These are phyloP conservation scores for Atta colombica DNA, from an alignment of 1,140 invertebrate species.

Conservation along the genomic window DNA sequence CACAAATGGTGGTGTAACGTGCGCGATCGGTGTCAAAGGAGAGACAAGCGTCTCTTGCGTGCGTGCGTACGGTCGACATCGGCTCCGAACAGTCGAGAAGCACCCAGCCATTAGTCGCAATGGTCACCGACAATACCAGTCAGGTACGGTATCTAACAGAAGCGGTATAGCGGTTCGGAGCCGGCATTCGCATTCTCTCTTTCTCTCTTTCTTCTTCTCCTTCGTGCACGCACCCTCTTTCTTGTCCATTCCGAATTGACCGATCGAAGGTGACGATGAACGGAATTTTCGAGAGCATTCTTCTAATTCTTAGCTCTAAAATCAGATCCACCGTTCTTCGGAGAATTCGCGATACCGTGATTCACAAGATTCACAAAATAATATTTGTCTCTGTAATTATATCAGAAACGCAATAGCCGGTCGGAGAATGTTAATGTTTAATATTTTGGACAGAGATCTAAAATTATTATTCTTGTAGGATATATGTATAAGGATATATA, in stretches of 20 bases:
- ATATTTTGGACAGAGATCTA: neutral
- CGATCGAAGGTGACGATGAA: constrained; percentile 56
- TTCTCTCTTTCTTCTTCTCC: neutral
- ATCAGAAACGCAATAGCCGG: neutral
- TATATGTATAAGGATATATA: neutral
- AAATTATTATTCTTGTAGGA: neutral
- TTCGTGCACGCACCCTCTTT: constrained; percentile 11
- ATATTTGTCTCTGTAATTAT: neutral
- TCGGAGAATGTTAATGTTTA: neutral
- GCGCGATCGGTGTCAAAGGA: constrained; percentile 34
- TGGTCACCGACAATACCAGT: constrained; percentile 83
- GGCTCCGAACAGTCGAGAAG: constrained; percentile 22
- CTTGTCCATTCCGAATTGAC: neutral
- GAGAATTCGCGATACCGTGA: neutral
- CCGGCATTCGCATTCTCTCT: constrained; percentile 50
- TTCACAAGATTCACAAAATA: neutral
- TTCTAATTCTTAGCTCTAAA: neutral
- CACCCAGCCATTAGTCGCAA: constrained; percentile 66
- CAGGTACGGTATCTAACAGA: constrained; percentile 77
- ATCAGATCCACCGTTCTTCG: neutral
- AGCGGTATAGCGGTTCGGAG: constrained; percentile 43
- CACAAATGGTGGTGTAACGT: constrained; percentile 74
- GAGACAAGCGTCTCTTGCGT: constrained; percentile 56
- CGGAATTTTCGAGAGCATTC: constrained; percentile 5
- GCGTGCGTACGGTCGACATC: constrained; percentile 37